phyloP scores from a whole-genome alignment of 2,797 vertebrate species.

The Anguilla marmorata region DNA sequence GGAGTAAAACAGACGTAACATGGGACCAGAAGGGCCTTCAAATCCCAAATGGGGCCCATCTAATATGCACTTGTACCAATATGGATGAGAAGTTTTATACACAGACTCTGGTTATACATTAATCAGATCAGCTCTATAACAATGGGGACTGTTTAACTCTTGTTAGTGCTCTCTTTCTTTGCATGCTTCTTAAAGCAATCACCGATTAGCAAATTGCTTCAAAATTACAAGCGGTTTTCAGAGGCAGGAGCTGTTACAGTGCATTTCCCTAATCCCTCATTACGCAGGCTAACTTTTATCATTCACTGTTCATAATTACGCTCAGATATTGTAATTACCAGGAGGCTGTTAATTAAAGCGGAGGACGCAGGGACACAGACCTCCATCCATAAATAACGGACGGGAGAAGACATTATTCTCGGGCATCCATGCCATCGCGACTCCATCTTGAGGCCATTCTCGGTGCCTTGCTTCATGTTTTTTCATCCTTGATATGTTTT shows the following conservation, averaged over 20 bases:
- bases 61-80: background rate
- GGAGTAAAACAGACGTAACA: background rate
- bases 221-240: conserved; percentile 42
- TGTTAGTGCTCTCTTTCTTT: background rate
- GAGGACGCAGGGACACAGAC: conserved; percentile 44
- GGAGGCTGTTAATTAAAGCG: conserved; percentile 52
- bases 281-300: conserved; percentile 51
- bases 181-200: conserved; percentile 34
- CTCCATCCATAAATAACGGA: conserved; percentile 43
- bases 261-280: conserved; percentile 52
- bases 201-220: conserved; percentile 49
- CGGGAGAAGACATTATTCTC: conserved; percentile 24
- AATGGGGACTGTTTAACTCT: background rate
- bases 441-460: background rate
- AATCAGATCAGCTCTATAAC: background rate
- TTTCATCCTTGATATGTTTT: background rate
- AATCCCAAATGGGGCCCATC: background rate
- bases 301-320: conserved; percentile 48
- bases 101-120: background rate
- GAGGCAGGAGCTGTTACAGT: conserved; percentile 41
- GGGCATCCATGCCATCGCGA: conserved; percentile 12
- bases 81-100: background rate
- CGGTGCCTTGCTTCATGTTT: background rate
- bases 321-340: conserved; percentile 51
- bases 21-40: background rate